These are phyloP conservation scores for Ctena decussata DNA, from an alignment of 2,888 invertebrate species.

Conservation along the genomic window DNA sequence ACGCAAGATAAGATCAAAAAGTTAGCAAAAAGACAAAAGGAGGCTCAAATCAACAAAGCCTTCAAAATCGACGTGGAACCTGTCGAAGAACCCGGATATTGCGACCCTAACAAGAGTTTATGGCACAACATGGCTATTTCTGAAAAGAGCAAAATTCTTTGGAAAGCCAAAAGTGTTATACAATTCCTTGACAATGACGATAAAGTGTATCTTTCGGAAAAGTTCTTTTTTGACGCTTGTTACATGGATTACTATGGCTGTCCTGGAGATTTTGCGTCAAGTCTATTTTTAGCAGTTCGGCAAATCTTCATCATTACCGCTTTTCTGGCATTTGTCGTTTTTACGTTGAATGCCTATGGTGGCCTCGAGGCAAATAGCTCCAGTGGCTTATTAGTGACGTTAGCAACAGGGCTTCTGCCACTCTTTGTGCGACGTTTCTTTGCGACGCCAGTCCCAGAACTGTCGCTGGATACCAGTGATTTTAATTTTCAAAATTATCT, in stretches of 20 bases:
- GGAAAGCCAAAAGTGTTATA: slow-evolving; percentile 6
- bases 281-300: background rate
- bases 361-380: slow-evolving; percentile 7
- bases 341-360: slow-evolving; percentile 18
- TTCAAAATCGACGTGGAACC: background rate
- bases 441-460: background rate
- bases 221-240: slow-evolving; percentile 27
- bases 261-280: slow-evolving; percentile 10
- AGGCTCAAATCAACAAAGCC: background rate
- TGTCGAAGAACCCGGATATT: background rate
- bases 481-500: slow-evolving; percentile 17
- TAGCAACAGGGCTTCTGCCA: slow-evolving; percentile 5
- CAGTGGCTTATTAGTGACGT: slow-evolving; percentile 4
- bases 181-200: slow-evolving; percentile 17
- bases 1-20: background rate
- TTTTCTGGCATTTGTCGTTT: slow-evolving; percentile 14
- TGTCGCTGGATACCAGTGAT: background rate
- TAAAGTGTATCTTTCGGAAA: slow-evolving; percentile 14
- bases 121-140: slow-evolving; percentile 3
- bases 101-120: background rate
- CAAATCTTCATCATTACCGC: background rate
- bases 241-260: slow-evolving; percentile 31
- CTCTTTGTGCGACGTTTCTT: slow-evolving; percentile 10
- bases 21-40: background rate
- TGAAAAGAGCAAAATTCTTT: background rate